These are phyloP conservation scores for Climacteris rufus DNA, from an alignment of 2,113 vertebrate genomes.

Conservation along the genomic window DNA sequence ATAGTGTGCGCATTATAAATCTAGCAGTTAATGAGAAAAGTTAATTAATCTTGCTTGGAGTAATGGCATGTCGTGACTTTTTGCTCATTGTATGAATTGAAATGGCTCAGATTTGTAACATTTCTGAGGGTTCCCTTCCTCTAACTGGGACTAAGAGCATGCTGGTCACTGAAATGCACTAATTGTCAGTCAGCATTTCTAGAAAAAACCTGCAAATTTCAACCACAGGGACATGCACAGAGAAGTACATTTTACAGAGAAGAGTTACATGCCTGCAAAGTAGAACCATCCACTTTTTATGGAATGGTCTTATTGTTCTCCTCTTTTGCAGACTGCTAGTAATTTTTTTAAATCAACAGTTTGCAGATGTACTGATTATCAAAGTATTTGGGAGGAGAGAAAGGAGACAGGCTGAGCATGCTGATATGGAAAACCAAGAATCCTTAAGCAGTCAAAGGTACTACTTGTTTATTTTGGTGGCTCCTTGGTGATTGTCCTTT, in stretches of 20 bases:
- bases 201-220: not conserved
- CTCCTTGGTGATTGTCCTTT: conserved; percentile 46
- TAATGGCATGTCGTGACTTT: not conserved
- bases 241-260: not conserved
- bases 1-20: not conserved
- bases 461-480: conserved; percentile 40
- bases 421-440: not conserved
- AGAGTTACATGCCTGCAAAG: not conserved
- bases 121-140: not conserved
- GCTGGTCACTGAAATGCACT: not conserved
- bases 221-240: fast-evolving
- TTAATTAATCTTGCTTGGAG: not conserved
- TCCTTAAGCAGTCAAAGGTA: conserved; percentile 24
- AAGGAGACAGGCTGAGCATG: not conserved
- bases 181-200: not conserved
- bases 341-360: not conserved
- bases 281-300: not conserved
- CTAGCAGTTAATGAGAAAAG: not conserved
- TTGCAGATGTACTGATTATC: not conserved
- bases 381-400: not conserved
- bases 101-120: not conserved
- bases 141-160: not conserved
- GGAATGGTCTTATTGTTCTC: not conserved
- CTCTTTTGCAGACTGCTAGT: not conserved
- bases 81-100: not conserved